These are phyloP conservation scores for Brachionus sp. DNA, from an alignment of 1,140 invertebrate species.

Conservation along the genomic window DNA sequence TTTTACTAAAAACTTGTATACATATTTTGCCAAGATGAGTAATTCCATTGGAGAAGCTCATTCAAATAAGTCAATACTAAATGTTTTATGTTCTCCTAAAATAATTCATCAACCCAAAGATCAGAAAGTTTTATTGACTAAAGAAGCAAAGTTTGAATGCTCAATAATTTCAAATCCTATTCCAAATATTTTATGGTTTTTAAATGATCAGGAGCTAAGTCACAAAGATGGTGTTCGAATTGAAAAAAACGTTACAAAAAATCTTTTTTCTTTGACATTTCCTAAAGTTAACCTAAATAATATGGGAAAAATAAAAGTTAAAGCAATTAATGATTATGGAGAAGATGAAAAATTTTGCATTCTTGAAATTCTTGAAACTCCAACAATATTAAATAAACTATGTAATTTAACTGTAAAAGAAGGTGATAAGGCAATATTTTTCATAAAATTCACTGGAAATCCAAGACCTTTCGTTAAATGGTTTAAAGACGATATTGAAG, in stretches of 20 bases:
- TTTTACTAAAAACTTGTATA: neutral
- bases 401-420: conserved; percentile 47
- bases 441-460: conserved; percentile 47
- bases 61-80: conserved; percentile 16
- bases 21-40: neutral
- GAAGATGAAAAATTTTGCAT: neutral
- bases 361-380: conserved; percentile 35
- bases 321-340: conserved; percentile 10
- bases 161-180: conserved; percentile 65
- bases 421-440: conserved; percentile 47
- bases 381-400: conserved; percentile 46
- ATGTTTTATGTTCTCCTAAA: neutral
- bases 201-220: conserved; percentile 19
- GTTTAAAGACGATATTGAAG: conserved; percentile 53
- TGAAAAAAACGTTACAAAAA: conserved; percentile 9
- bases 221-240: conserved; percentile 34
- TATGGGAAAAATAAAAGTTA: neutral
- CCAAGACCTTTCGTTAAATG: conserved; percentile 48
- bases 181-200: conserved; percentile 77
- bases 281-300: neutral
- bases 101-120: neutral
- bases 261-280: neutral
- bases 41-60: neutral
- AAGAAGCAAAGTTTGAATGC: conserved; percentile 43
- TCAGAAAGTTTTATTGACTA: conserved; percentile 1